phyloP scores from a whole-genome alignment of 2,113 vertebrate species.

The Poeciliopsis retropinna region DNA sequence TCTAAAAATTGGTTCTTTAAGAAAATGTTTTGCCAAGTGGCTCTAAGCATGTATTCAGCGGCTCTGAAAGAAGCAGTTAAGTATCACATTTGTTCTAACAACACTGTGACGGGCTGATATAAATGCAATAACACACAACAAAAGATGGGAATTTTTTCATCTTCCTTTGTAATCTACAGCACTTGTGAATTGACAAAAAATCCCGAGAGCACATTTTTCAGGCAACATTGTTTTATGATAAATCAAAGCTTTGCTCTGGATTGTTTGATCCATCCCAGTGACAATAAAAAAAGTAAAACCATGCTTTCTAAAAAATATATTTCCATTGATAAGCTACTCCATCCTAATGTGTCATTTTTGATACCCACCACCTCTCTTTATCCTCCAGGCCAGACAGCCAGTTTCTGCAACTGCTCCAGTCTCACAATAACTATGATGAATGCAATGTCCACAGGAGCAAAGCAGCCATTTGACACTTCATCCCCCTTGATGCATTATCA shows the following conservation, averaged over 20 bases:
- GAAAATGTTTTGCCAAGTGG: neutral
- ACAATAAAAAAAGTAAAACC: slow-evolving; percentile 20
- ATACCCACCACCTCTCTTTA: slow-evolving; percentile 35
- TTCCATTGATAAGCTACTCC: slow-evolving; percentile 30
- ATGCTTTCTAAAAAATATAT: slow-evolving; percentile 26
- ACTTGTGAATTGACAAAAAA: slow-evolving; percentile 27
- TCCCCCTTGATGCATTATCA: slow-evolving; percentile 66
- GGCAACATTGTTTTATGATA: neutral
- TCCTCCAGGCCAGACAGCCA: slow-evolving; percentile 21
- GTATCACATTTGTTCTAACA: slow-evolving; percentile 50
- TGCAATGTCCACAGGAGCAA: slow-evolving; percentile 70
- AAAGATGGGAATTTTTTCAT: slow-evolving; percentile 53
- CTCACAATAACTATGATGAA: slow-evolving; percentile 74
- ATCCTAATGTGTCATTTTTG: slow-evolving; percentile 46
- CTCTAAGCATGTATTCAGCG: slow-evolving; percentile 6
- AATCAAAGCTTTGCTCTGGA: neutral
- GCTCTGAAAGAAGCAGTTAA: slow-evolving; percentile 9
- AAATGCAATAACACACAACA: slow-evolving; percentile 44
- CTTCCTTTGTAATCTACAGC: slow-evolving; percentile 42
- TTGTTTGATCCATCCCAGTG: slow-evolving; percentile 14
- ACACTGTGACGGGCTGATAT: slow-evolving; percentile 43
- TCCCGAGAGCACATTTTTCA: slow-evolving; percentile 28
- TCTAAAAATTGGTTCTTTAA: slow-evolving; percentile 2
- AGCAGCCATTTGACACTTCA: slow-evolving; percentile 69
- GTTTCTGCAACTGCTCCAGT: slow-evolving; percentile 37